A percentile compares a stretch with the other conserved stretches of the same genome.
Conservation (phyloP, 2,888 invertebrate species). For the Troglohyphantes excavatus region DNA sequence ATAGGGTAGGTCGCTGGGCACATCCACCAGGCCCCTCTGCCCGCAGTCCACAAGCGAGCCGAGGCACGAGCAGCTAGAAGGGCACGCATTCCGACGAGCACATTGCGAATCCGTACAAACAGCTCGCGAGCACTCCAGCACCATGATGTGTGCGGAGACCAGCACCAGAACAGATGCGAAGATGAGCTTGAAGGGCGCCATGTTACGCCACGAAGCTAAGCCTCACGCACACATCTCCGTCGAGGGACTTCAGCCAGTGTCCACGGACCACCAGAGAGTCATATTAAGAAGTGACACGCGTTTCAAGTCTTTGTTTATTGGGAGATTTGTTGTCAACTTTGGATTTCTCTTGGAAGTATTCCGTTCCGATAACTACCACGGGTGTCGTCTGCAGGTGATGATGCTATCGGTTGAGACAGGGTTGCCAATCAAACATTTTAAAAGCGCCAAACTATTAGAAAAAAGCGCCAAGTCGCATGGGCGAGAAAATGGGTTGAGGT, state of each 20-base stretch:
- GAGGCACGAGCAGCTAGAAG: slow-evolving; percentile 86
- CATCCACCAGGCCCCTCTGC: slow-evolving; percentile 87
- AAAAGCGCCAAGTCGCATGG: too few relatives aligned
- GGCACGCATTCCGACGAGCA: slow-evolving; percentile 49
- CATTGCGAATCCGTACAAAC: slow-evolving; percentile 43
- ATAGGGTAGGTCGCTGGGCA: slow-evolving; percentile 88
- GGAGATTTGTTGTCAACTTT: too few relatives aligned
- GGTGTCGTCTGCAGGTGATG: too few relatives aligned
- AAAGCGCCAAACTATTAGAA: too few relatives aligned
- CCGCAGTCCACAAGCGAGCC: slow-evolving; percentile 90
- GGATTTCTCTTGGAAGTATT: too few relatives aligned
- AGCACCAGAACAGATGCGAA: slow-evolving; percentile 73
- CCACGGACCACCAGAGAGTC: slow-evolving; percentile 53
- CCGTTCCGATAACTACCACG: too few relatives aligned
- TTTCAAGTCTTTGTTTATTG: too few relatives aligned
- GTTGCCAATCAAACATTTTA: too few relatives aligned
- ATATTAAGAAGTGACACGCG: too few relatives aligned
- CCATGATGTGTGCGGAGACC: slow-evolving; percentile 70
- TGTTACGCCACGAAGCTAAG: slow-evolving; percentile 69
- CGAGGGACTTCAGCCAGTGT: slow-evolving; percentile 49
- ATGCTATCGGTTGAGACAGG: too few relatives aligned
- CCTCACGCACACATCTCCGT: background rate
- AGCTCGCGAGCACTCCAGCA: slow-evolving; percentile 48
- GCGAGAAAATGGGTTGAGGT: too few relatives aligned
- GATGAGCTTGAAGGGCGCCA: slow-evolving; percentile 76